Conservation (phyloP, 2,113 vertebrate genomes). For the Theristicus caerulescens region DNA sequence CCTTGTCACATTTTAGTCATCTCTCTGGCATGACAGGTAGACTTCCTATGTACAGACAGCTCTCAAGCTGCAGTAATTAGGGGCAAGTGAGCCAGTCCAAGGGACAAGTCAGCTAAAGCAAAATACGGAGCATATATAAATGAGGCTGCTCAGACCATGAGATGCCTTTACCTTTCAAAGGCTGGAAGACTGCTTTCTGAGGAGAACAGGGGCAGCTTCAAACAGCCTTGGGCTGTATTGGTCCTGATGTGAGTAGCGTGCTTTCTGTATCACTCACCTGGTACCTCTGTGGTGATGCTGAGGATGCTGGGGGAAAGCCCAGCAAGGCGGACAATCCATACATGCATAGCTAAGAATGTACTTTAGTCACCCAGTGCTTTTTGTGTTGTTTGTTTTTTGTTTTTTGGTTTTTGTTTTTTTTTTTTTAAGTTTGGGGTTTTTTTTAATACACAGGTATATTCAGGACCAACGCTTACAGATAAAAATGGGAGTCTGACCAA, state of each 20-base stretch:
- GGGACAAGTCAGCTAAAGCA: not conserved
- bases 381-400: not conserved
- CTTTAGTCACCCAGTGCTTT: not conserved
- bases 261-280: not conserved
- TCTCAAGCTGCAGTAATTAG: not conserved
- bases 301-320: not conserved
- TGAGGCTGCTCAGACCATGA: accelerated
- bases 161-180: not conserved
- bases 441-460: not conserved
- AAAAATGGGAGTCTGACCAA: not conserved
- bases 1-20: slow-evolving; percentile 34
- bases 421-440: not conserved
- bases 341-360: not conserved
- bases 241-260: not conserved
- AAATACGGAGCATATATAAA: not conserved
- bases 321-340: not conserved
- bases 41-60: not conserved
- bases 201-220: not conserved
- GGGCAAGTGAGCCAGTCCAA: not conserved
- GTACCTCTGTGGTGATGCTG: not conserved
- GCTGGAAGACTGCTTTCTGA: not conserved
- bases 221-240: not conserved
- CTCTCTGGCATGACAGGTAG: not conserved
- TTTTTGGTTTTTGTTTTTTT: not conserved
- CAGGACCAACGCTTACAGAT: not conserved